A percentile compares a stretch with the other conserved stretches of the same genome.
These are phyloP conservation scores for Leptopilina myrica DNA, from an alignment of 2,888 invertebrate genomes.

Conservation along the genomic window DNA sequence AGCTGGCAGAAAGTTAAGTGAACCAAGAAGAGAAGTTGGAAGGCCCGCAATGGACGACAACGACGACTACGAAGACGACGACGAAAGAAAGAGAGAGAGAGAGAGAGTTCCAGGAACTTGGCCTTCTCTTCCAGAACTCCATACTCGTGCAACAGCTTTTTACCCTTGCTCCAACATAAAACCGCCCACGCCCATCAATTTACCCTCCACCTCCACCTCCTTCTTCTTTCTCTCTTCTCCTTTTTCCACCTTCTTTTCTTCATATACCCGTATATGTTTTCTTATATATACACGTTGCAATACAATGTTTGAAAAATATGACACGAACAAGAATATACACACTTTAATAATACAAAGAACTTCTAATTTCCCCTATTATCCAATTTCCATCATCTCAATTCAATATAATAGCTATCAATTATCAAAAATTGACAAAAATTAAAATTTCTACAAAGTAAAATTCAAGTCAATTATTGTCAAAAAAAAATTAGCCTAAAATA, in stretches of 20 bases:
- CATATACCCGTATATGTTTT: conserved; percentile 2
- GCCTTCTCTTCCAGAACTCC: conserved; percentile 61
- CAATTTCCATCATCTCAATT: too few species aligned
- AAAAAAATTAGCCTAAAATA: too few species aligned
- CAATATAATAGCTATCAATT: too few species aligned
- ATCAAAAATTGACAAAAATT: too few species aligned
- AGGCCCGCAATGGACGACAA: conserved; percentile 51
- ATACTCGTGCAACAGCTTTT: conserved; percentile 47
- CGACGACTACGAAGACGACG: too few species aligned
- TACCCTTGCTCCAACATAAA: conserved; percentile 40
- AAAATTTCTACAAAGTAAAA: too few species aligned
- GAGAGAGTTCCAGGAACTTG: conserved; percentile 64
- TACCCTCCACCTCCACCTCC: conserved; percentile 32
- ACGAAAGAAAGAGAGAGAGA: too few species aligned
- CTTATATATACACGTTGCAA: neutral
- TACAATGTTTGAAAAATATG: neutral
- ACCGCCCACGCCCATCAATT: conserved; percentile 46
- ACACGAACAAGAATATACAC: too few species aligned
- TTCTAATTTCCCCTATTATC: too few species aligned
- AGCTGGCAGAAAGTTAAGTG: conserved; percentile 70
- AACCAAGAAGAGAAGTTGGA: conserved; percentile 64
- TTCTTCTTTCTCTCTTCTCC: conserved; percentile 12
- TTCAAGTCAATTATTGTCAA: too few species aligned
- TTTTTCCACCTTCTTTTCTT: conserved; percentile 41
- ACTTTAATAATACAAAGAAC: too few species aligned